phyloP scores from a whole-genome alignment of 2,888 invertebrate genomes.

The Ligdia adustata region DNA sequence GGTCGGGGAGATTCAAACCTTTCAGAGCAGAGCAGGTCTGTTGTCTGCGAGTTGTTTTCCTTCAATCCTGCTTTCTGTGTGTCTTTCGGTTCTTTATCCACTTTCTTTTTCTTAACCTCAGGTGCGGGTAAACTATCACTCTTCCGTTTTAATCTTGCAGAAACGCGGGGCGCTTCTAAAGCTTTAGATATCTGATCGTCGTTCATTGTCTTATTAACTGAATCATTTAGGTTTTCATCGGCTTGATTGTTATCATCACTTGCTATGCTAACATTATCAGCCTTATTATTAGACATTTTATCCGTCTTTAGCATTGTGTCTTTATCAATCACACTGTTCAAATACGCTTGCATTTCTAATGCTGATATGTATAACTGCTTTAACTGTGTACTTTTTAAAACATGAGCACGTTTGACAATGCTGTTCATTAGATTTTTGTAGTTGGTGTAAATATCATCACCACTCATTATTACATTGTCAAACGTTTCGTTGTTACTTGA shows the following conservation, averaged over 20 bases:
- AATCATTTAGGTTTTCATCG: background rate
- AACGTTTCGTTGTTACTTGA: background rate
- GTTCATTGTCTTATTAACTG: constrained; percentile 31
- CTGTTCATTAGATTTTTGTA: constrained; percentile 56
- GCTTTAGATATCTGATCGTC: constrained; percentile 48
- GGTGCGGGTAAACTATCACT: constrained; percentile 34
- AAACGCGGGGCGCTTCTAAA: constrained; percentile 35
- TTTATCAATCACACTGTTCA: constrained; percentile 45
- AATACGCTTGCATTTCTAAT: constrained; percentile 52
- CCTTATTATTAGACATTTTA: background rate
- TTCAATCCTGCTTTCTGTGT: constrained; percentile 1
- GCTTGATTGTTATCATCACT: background rate
- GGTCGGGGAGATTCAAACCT: constrained; percentile 13
- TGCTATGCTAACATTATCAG: background rate
- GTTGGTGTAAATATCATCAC: constrained; percentile 46
- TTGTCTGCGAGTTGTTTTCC: constrained; percentile 19
- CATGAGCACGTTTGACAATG: constrained; percentile 43
- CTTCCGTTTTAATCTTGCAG: constrained; percentile 36
- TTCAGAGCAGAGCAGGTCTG: constrained; percentile 7
- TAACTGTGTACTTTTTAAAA: constrained; percentile 43
- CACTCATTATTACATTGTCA: background rate
- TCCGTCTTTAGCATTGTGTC: background rate
- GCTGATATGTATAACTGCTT: constrained; percentile 54
- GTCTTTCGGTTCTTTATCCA: constrained; percentile 7
- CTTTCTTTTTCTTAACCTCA: constrained; percentile 35